These are phyloP conservation scores for Brachionus calyciflorus DNA, from an alignment of 1,140 invertebrate genomes.

Conservation along the genomic window DNA sequence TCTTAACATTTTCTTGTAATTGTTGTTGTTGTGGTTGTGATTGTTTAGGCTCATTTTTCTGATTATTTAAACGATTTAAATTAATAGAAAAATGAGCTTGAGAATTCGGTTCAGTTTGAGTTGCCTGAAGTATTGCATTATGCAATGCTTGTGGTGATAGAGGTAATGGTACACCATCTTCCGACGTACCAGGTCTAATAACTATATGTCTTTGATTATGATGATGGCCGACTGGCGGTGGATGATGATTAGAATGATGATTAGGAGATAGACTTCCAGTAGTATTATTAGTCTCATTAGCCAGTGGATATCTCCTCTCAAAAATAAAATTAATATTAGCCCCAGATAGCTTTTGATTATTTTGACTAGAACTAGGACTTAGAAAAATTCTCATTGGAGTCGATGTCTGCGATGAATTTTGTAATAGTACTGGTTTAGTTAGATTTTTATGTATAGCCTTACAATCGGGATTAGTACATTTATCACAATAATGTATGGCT, in stretches of 20 bases:
- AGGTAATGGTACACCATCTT: not conserved
- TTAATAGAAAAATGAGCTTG: slow-evolving; percentile 30
- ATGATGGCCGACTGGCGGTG: not conserved
- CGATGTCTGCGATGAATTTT: slow-evolving; percentile 17
- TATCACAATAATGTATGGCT: slow-evolving; percentile 42
- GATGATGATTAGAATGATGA: not conserved
- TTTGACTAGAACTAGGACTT: not conserved
- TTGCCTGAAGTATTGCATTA: not conserved
- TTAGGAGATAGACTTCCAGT: not conserved
- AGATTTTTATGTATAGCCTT: slow-evolving; percentile 21
- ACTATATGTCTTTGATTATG: not conserved
- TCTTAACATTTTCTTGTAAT: too few species aligned
- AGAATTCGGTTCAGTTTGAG: not conserved
- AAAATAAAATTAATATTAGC: slow-evolving; percentile 46
- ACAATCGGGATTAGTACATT: slow-evolving; percentile 33
- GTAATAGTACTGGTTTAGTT: not conserved
- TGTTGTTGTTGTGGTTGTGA: not conserved
- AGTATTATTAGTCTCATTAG: not conserved
- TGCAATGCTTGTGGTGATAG: slow-evolving; percentile 5
- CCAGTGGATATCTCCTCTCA: slow-evolving; percentile 28
- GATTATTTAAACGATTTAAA: not conserved
- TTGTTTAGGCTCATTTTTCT: not conserved
- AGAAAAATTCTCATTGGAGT: slow-evolving; percentile 25
- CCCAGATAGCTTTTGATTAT: not conserved
- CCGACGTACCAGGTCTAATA: not conserved